Conservation (phyloP, 2,113 vertebrate genomes). For the Podarcis muralis region DNA sequence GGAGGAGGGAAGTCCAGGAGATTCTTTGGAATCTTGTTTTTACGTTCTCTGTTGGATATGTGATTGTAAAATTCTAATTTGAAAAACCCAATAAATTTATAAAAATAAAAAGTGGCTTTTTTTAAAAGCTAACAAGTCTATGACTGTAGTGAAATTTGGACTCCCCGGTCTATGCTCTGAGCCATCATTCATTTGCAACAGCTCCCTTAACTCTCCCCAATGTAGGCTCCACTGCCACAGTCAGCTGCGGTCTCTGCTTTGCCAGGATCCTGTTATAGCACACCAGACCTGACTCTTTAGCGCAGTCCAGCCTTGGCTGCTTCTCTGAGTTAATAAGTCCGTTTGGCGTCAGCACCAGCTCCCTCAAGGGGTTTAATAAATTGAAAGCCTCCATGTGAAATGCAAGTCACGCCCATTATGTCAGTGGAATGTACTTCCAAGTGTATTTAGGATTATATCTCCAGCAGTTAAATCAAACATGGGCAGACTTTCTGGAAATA, state of each 20-base stretch:
- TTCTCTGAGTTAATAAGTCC: neutral
- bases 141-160: neutral
- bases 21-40: too few species aligned
- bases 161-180: neutral
- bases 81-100: too few species aligned
- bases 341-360: neutral
- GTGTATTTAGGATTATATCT: neutral
- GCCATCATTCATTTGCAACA: neutral
- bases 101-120: neutral
- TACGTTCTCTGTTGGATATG: too few species aligned
- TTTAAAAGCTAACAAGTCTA: neutral
- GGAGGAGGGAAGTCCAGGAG: too few species aligned
- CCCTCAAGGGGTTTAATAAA: neutral
- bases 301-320: neutral
- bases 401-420: neutral
- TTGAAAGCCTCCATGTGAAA: neutral
- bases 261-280: neutral
- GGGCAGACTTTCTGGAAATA: neutral
- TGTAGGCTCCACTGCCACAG: neutral
- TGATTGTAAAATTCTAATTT: too few species aligned
- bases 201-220: neutral
- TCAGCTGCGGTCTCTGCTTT: neutral
- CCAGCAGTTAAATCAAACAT: neutral
- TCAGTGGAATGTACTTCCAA: neutral
- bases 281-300: neutral